Conservation (phyloP, 2,797 vertebrate species). For the Periparus ater region DNA sequence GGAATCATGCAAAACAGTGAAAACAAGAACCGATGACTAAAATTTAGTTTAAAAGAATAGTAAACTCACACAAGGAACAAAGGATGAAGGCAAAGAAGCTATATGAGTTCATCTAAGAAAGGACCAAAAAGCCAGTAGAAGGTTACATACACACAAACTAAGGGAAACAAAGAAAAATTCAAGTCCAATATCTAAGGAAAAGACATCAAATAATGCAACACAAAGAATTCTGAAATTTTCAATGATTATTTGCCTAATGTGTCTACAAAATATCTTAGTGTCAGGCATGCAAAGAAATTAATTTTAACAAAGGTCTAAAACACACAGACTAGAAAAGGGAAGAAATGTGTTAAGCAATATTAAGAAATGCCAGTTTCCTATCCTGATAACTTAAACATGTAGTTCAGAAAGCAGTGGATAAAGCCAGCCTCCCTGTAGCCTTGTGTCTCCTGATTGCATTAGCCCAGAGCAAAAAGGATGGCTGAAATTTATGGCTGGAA, state of each 20-base stretch:
- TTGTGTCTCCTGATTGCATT: neutral
- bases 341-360: neutral
- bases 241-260: neutral
- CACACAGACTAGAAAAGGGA: neutral
- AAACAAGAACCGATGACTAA: neutral
- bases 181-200: neutral
- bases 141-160: neutral
- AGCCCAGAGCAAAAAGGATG: neutral
- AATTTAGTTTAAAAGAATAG: neutral
- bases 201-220: neutral
- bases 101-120: neutral
- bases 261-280: neutral
- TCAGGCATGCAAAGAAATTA: neutral
- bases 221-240: neutral
- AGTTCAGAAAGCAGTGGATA: neutral
- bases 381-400: neutral
- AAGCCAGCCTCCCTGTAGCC: neutral
- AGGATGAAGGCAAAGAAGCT: neutral
- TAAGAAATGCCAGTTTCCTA: neutral
- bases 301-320: neutral
- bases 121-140: neutral
- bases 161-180: neutral
- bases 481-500: conserved; percentile 14
- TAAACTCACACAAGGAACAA: neutral
- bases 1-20: neutral